Conservation (phyloP, 2,113 vertebrate genomes). For the Podocnemis expansa region DNA sequence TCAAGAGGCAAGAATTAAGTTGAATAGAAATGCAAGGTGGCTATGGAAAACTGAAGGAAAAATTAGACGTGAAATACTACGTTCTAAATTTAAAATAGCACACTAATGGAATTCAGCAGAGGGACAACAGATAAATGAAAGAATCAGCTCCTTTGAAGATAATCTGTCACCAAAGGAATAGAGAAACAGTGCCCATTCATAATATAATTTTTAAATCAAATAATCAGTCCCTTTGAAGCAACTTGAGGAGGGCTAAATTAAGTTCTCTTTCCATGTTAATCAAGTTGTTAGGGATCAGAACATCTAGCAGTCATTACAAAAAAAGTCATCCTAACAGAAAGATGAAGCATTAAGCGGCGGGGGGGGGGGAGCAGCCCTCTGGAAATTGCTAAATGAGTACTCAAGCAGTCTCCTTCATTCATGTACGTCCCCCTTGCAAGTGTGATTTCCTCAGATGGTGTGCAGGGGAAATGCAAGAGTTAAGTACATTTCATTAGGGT, state of each 20-base stretch:
- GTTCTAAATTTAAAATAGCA: slow-evolving; percentile 56
- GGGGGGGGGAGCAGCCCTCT: not conserved
- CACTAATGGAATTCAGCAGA: slow-evolving; percentile 23
- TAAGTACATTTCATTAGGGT: not conserved
- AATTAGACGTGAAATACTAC: slow-evolving; percentile 5
- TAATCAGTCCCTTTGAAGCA: slow-evolving; percentile 3
- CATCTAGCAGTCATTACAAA: not conserved
- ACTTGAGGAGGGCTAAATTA: not conserved
- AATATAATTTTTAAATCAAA: not conserved
- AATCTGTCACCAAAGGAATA: not conserved
- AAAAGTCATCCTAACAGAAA: not conserved
- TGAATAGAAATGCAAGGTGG: not conserved
- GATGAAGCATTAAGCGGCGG: not conserved
- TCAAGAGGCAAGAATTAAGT: not conserved
- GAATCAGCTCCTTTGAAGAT: slow-evolving; percentile 12
- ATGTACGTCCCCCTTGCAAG: not conserved
- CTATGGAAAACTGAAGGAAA: not conserved
- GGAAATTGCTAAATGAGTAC: not conserved
- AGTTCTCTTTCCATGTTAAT: not conserved
- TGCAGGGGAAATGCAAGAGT: not conserved
- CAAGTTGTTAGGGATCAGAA: not conserved
- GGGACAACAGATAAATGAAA: slow-evolving; percentile 26
- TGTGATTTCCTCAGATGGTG: not conserved
- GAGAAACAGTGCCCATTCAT: not conserved
- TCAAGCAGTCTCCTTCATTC: not conserved